Percentiles rank a stretch among this genome's conserved stretches.
Conservation (phyloP, 2,888 invertebrate species). For the Diaphora mendica region DNA sequence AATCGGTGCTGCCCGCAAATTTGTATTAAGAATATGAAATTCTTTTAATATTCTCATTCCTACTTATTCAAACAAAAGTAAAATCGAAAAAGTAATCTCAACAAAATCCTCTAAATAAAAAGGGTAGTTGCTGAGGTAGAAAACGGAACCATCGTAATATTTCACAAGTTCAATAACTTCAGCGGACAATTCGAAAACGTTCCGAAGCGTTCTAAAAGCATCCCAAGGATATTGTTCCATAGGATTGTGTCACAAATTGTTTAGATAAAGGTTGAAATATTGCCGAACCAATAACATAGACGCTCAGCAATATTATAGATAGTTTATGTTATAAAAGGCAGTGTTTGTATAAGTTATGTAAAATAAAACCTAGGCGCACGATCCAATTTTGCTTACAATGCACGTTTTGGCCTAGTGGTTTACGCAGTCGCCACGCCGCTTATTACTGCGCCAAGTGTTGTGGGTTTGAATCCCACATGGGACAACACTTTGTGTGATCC, state of each 20-base stretch:
- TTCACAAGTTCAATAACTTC: slow-evolving; percentile 56
- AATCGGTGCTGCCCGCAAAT: neutral
- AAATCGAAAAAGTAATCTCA: slow-evolving; percentile 38
- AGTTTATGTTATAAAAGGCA: slow-evolving; percentile 28
- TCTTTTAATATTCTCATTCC: neutral
- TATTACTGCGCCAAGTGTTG: too few species aligned
- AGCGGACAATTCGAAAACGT: slow-evolving; percentile 34
- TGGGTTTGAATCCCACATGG: too few species aligned
- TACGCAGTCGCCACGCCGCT: too few species aligned
- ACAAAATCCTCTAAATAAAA: slow-evolving; percentile 32
- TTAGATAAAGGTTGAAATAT: slow-evolving; percentile 19
- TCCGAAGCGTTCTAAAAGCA: slow-evolving; percentile 13
- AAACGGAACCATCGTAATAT: slow-evolving; percentile 61
- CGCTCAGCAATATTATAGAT: slow-evolving; percentile 35
- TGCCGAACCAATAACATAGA: slow-evolving; percentile 20
- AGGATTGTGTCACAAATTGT: slow-evolving; percentile 18
- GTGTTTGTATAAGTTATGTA: neutral
- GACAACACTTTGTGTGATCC: too few species aligned
- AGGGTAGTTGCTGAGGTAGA: slow-evolving; percentile 38
- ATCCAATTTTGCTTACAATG: neutral
- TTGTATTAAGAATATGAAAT: neutral
- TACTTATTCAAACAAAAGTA: slow-evolving; percentile 35
- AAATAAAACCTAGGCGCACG: neutral
- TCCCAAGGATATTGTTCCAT: slow-evolving; percentile 26
- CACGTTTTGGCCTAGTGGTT: too few species aligned